phyloP scores from a whole-genome alignment of 2,113 vertebrate genomes.

The Ceyx margarethae region DNA sequence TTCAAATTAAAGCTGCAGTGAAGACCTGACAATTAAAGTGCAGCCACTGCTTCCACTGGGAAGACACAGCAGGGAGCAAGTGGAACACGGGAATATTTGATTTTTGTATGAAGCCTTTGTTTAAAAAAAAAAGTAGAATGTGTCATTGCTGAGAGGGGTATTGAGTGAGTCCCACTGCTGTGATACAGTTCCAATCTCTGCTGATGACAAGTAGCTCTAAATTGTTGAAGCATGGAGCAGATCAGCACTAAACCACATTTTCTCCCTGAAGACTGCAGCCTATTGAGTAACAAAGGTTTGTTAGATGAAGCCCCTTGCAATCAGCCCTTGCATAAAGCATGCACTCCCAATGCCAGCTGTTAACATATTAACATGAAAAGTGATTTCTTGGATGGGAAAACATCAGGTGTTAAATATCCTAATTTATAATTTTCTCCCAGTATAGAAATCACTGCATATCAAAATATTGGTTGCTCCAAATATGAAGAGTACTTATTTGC shows the following conservation, averaged over 20 bases:
- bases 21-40: not conserved
- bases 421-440: not conserved
- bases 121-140: constrained; percentile 1
- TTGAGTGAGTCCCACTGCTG: not conserved
- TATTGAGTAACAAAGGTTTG: not conserved
- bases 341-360: not conserved
- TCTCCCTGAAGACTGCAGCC: not conserved
- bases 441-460: not conserved
- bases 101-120: constrained; percentile 16
- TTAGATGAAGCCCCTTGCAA: not conserved
- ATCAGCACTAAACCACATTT: constrained; percentile 1
- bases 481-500: not conserved
- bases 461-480: not conserved
- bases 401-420: not conserved
- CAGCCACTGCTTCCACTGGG: not conserved
- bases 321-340: not conserved
- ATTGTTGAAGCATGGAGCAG: not conserved
- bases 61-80: not conserved
- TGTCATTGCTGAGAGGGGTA: not conserved
- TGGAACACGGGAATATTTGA: not conserved
- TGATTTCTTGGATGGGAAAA: not conserved
- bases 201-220: constrained; percentile 9
- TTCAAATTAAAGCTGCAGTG: not conserved
- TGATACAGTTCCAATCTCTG: not conserved
- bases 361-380: constrained; percentile 6